Evolutionary conservation across 2,797 vertebrate genomes (phyloP).

Genomic region (Dryobates pubescens): DNA sequence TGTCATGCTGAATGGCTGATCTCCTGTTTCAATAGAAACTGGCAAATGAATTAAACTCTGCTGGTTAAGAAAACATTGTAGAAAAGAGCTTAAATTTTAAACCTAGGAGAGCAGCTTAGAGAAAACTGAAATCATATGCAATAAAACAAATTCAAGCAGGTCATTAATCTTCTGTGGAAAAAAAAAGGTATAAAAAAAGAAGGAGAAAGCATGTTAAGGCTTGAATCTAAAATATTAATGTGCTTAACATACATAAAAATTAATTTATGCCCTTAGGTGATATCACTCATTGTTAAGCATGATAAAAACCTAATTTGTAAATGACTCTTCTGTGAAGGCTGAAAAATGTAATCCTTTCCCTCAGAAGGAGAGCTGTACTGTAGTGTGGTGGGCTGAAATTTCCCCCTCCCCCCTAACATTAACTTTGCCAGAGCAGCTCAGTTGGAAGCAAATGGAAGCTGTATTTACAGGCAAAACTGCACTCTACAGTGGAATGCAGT

Average conservation of each 20-base stretch:
- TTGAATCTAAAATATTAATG: constrained; percentile 70
- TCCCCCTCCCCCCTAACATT: no score
- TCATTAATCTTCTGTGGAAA: constrained; percentile 67
- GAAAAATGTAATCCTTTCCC: constrained; percentile 3
- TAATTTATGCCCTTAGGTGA: constrained; percentile 52
- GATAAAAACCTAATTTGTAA: constrained; percentile 64
- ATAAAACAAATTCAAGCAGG: constrained; percentile 65
- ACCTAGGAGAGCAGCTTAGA: constrained; percentile 56
- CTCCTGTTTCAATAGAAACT: not conserved
- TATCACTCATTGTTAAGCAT: constrained; percentile 59
- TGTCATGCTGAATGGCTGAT: not conserved
- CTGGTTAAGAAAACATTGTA: constrained; percentile 36
- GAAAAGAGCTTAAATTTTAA: constrained; percentile 53
- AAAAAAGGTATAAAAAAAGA: constrained; percentile 1
- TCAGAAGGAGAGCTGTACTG: not conserved
- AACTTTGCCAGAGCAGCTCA: no score
- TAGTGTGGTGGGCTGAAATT: no score
- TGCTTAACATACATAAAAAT: constrained; percentile 62
- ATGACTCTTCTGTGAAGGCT: constrained; percentile 61
- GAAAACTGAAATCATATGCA: constrained; percentile 65
- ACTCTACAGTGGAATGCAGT: no score
- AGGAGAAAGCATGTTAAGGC: constrained; percentile 51
- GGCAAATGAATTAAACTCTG: constrained; percentile 52
- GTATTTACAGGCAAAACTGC: no score
- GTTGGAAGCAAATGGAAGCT: no score